Evolutionary conservation across 1,140 invertebrate species (phyloP), one percentile per base, ranked within the genome.

Genomic region (Linepithema humile): DNA sequence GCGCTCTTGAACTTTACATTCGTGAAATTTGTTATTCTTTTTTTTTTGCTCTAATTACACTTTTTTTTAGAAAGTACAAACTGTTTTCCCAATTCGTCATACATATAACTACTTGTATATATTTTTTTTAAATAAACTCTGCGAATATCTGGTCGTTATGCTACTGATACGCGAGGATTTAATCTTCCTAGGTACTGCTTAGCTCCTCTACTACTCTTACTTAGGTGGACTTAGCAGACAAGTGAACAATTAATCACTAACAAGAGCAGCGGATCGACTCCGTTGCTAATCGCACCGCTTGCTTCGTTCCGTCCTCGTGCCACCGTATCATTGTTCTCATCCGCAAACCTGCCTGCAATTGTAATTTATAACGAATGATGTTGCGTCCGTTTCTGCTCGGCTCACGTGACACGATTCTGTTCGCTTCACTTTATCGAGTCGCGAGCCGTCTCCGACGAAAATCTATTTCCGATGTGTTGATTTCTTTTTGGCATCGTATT

Each of bases 311-410:
- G 35, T 53, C 7, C 62, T 40, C 48, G 48, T 55, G 32, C 45
- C 60, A 53, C 35, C 75, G 45, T 40, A 9, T 23, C 48, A 80
- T 80, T 80, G 75, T 80, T 80, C 35, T 43, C 75, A 48, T 64
- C 43, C 40, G 40, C 74, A 60, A 0, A 38, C 20, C 29, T 38
- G 48, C 48, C n/a, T 32, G 64, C 17, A 55, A 80, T 80, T 55
- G 40, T 69, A 55, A 43, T 57, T 6, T 45, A 48, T 55, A 32
- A 3, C 17, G 60, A 7, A 62, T 35, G 7, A 17, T 38, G 53
- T 35, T 12, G 62, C 12, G 35, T 40, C 23, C 45, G 23, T 55
- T 77, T 3, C 48, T 6, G 40, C 40, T 43, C 20, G 40, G 23
- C 74, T 50, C 59, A 29, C 55, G 10, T 17, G n/a, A 4, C 23